Evolutionary conservation across 2,888 invertebrate genomes (phyloP).

Genomic region (Mylabris sibirica): DNA sequence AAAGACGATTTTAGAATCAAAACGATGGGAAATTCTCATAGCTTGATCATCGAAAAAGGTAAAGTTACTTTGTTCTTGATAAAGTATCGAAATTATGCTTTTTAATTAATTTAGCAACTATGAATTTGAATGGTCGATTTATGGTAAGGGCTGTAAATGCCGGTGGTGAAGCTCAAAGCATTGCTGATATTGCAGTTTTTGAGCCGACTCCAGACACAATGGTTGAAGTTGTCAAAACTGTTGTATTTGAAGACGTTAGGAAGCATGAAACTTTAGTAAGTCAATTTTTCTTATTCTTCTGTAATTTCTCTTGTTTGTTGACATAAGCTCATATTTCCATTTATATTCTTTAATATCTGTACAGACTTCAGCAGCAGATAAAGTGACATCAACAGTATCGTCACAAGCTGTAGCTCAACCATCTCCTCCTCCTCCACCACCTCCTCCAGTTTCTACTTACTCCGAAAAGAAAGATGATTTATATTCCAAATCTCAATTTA

Average conservation of each 20-base stretch:
- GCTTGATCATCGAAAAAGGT: constrained; percentile 78
- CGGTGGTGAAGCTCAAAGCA: constrained; percentile 83
- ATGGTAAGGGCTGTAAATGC: constrained; percentile 78
- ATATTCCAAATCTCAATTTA: constrained; percentile 54
- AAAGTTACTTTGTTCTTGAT: constrained; percentile 21
- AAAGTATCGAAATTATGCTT: neutral
- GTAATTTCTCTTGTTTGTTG: neutral
- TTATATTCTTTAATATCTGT: constrained; percentile 34
- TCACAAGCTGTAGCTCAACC: constrained; percentile 38
- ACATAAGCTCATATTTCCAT: constrained; percentile 18
- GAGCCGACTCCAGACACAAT: constrained; percentile 74
- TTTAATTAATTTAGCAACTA: constrained; percentile 61
- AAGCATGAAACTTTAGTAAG: constrained; percentile 62
- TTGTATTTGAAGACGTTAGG: constrained; percentile 68
- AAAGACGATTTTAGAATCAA: constrained; percentile 66
- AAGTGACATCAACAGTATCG: constrained; percentile 48
- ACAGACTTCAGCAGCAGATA: constrained; percentile 53
- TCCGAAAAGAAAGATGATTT: constrained; percentile 40
- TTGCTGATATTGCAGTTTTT: constrained; percentile 78
- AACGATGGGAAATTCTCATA: constrained; percentile 73
- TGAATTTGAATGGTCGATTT: constrained; percentile 77
- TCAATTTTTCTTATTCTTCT: constrained; percentile 3
- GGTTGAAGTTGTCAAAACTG: constrained; percentile 73
- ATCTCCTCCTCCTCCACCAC: constrained; percentile 36
- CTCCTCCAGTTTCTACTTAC: constrained; percentile 41